phyloP scores from a whole-genome alignment of 2,888 invertebrate genomes.

The Tortrix viridana region DNA sequence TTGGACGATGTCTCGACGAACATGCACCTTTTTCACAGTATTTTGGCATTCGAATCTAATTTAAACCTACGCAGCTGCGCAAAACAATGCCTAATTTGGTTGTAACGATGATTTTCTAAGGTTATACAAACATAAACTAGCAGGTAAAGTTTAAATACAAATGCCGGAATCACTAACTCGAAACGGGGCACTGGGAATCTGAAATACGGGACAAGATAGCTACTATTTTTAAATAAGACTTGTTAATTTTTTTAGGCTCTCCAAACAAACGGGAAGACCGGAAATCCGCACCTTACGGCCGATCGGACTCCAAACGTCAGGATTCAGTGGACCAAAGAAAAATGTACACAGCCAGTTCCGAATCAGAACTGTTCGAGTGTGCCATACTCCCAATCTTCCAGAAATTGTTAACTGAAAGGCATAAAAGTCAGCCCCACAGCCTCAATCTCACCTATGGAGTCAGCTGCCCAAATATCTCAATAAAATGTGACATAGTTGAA shows the following conservation, averaged over 20 bases:
- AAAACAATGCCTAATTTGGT: too few relatives aligned
- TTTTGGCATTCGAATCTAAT: too few relatives aligned
- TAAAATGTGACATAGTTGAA: slow-evolving; percentile 97
- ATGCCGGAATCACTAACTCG: too few relatives aligned
- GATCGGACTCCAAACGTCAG: slow-evolving; percentile 75
- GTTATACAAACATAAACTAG: too few relatives aligned
- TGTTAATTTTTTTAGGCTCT: slow-evolving; percentile 55
- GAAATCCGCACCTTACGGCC: slow-evolving; percentile 78
- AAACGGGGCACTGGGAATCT: too few relatives aligned
- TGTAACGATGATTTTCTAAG: too few relatives aligned
- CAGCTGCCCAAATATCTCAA: slow-evolving; percentile 97
- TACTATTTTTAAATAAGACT: background rate
- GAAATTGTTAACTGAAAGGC: slow-evolving; percentile 93
- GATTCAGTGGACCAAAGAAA: slow-evolving; percentile 72
- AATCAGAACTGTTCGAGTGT: slow-evolving; percentile 92
- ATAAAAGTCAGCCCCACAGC: slow-evolving; percentile 87
- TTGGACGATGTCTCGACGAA: too few relatives aligned
- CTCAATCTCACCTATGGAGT: slow-evolving; percentile 90
- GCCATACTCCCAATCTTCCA: slow-evolving; percentile 96
- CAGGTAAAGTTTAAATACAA: too few relatives aligned
- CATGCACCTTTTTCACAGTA: too few relatives aligned
- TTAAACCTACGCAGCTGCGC: too few relatives aligned
- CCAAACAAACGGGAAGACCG: slow-evolving; percentile 74
- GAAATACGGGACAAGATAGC: too few relatives aligned
- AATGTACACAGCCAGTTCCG: slow-evolving; percentile 92